Conservation (phyloP, 2,113 vertebrate genomes). For the Panthera uncia region DNA sequence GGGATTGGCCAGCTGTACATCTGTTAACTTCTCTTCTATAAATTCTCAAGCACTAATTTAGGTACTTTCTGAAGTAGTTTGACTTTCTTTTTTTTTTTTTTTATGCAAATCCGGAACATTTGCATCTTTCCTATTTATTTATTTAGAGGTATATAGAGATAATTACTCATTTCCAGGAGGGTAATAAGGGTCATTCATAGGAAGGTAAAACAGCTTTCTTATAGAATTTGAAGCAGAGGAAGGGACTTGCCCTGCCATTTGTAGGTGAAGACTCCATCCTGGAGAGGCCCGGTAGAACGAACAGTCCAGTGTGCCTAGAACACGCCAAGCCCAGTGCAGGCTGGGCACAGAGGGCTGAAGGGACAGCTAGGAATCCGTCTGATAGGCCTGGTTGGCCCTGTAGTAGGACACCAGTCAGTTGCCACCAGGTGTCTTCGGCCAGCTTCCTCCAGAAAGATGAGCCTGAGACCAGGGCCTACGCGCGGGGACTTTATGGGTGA, state of each 20-base stretch:
- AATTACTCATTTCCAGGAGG: background rate
- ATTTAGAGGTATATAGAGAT: background rate
- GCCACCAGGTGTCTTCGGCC: background rate
- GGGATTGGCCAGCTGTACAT: conserved; percentile 37
- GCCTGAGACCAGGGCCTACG: background rate
- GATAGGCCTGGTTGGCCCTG: background rate
- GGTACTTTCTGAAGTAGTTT: conserved; percentile 10
- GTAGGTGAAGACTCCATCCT: background rate
- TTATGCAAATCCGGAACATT: background rate
- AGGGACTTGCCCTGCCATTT: background rate
- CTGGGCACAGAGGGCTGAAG: background rate
- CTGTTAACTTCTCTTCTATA: conserved; percentile 50
- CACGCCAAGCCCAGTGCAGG: background rate
- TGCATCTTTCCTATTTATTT: conserved; percentile 17
- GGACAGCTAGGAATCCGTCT: background rate
- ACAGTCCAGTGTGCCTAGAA: fast-evolving
- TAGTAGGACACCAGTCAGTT: background rate
- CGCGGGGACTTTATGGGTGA: background rate
- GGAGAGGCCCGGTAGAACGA: background rate
- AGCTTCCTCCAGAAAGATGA: background rate
- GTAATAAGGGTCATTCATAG: background rate
- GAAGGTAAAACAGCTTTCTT: background rate
- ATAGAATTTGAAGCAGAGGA: background rate
- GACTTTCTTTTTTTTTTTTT: conserved; percentile 21
- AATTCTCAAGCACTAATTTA: background rate